Percentiles rank a stretch among this genome's conserved stretches.
Evolutionary conservation across 2,888 invertebrate genomes (phyloP).

Genomic region (Phyto melanocephala): DNA sequence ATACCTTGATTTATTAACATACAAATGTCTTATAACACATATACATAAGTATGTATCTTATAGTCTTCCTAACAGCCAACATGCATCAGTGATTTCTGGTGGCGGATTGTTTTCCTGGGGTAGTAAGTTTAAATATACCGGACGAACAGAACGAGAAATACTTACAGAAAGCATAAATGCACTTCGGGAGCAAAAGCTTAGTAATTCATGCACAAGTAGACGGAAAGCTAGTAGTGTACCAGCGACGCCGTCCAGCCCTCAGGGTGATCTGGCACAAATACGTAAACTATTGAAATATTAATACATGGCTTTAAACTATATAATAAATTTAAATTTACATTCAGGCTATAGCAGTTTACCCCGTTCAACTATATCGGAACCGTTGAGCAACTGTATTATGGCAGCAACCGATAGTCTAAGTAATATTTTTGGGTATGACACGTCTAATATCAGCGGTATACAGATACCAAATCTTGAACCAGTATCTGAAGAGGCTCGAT

Average conservation of each 20-base stretch:
- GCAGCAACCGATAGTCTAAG: constrained; percentile 72
- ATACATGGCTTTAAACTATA: constrained; percentile 67
- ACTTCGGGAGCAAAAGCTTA: constrained; percentile 82
- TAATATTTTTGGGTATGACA: constrained; percentile 68
- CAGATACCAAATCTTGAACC: constrained; percentile 81
- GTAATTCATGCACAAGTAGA: constrained; percentile 81
- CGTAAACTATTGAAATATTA: constrained; percentile 76
- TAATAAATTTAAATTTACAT: constrained; percentile 53
- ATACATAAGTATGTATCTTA: not conserved
- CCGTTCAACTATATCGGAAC: constrained; percentile 89
- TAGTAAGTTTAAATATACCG: constrained; percentile 95
- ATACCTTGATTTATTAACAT: too few relatives aligned
- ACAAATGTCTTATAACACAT: too few relatives aligned
- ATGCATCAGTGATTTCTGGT: constrained; percentile 92
- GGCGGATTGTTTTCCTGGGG: constrained; percentile 96
- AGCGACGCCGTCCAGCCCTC: constrained; percentile 90
- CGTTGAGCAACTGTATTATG: constrained; percentile 80
- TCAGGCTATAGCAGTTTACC: constrained; percentile 91
- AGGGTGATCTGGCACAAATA: constrained; percentile 81
- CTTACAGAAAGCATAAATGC: constrained; percentile 88
- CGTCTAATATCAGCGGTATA: constrained; percentile 60
- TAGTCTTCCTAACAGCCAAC: constrained; percentile 91
- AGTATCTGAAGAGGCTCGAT: constrained; percentile 83
- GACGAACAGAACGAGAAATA: constrained; percentile 94
- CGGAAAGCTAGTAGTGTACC: constrained; percentile 93